phyloP scores from a whole-genome alignment of 1,140 invertebrate species.

The Triops longicaudatus region DNA sequence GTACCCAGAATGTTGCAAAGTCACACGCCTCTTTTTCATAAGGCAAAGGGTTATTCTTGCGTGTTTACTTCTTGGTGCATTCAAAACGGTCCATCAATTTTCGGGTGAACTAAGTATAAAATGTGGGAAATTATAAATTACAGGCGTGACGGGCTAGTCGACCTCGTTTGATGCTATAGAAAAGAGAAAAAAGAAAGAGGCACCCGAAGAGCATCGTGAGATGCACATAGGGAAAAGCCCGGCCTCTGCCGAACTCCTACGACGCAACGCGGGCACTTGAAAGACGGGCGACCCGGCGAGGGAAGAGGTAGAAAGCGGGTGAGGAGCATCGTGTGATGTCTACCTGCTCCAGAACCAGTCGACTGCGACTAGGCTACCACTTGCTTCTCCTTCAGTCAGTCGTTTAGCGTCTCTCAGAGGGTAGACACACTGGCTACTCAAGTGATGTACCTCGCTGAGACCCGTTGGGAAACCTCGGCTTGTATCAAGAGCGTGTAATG shows the following conservation, averaged over 20 bases:
- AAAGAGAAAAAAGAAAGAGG: background rate
- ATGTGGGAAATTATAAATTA: background rate
- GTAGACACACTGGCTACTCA: background rate
- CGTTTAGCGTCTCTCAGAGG: background rate
- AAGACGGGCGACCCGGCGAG: background rate
- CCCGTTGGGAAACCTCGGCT: background rate
- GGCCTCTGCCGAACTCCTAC: background rate
- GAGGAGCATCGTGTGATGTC: background rate
- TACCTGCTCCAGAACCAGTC: conserved; percentile 9
- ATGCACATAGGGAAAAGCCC: background rate
- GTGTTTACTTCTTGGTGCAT: no score
- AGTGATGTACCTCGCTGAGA: background rate
- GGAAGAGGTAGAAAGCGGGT: background rate
- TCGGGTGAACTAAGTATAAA: no score
- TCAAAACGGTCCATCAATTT: no score
- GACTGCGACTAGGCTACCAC: background rate
- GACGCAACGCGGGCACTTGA: conserved; percentile 13
- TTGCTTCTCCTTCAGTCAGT: background rate
- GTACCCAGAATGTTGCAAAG: no score
- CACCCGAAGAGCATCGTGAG: background rate
- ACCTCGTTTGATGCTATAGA: background rate
- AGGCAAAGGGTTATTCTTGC: no score
- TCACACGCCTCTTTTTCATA: no score
- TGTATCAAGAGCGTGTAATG: background rate
- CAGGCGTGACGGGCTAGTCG: background rate